phyloP scores from a whole-genome alignment of 2,888 invertebrate species.

The Callinectes sapidus region DNA sequence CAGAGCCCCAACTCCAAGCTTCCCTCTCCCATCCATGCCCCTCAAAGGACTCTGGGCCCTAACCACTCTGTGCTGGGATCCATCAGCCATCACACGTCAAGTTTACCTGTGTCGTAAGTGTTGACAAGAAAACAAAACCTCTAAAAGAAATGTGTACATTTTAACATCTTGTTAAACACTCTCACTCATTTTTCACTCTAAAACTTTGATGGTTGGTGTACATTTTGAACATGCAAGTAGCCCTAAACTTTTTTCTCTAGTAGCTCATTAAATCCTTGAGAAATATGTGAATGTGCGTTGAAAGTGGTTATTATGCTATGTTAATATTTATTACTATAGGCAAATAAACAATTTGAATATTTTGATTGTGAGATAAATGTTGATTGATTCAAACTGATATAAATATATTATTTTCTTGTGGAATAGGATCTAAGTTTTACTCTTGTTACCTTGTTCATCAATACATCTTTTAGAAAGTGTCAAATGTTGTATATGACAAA shows the following conservation, averaged over 20 bases:
- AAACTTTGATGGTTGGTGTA: constrained; percentile 71
- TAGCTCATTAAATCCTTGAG: constrained; percentile 65
- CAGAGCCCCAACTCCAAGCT: constrained; percentile 52
- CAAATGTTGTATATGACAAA: constrained; percentile 69
- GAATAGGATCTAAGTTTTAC: constrained; percentile 68
- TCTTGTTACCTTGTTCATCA: constrained; percentile 66
- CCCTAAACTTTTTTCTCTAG: constrained; percentile 69
- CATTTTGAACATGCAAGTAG: constrained; percentile 71
- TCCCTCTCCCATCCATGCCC: constrained; percentile 48
- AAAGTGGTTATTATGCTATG: constrained; percentile 69
- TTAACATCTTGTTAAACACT: constrained; percentile 59
- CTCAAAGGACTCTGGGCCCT: constrained; percentile 39
- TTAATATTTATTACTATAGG: constrained; percentile 68
- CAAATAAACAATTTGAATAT: constrained; percentile 64
- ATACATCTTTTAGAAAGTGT: constrained; percentile 67
- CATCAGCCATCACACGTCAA: constrained; percentile 60
- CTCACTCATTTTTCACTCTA: constrained; percentile 69
- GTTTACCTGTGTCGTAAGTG: constrained; percentile 62
- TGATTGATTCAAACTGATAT: constrained; percentile 70
- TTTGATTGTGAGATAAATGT: constrained; percentile 69
- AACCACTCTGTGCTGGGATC: constrained; percentile 50
- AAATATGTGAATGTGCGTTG: constrained; percentile 70
- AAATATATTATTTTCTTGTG: constrained; percentile 69
- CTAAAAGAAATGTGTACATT: constrained; percentile 56
- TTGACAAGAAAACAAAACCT: constrained; percentile 57